phyloP scores from a whole-genome alignment of 2,888 invertebrate genomes.

The Cerceris ruficornis region DNA sequence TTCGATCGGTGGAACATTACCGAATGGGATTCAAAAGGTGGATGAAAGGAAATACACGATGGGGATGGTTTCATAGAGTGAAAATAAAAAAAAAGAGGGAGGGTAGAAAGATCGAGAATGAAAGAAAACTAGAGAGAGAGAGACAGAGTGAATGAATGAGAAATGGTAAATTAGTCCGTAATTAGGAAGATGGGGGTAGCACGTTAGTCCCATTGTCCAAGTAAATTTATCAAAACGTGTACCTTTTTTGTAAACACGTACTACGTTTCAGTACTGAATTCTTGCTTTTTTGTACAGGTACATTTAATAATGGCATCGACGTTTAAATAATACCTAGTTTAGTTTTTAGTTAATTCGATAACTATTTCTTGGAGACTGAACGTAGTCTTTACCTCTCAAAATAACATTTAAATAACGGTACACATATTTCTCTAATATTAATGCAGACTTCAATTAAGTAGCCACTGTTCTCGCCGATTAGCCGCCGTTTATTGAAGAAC shows the following conservation, averaged over 20 bases:
- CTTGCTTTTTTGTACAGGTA: conserved; percentile 29
- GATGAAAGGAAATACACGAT: too few relatives aligned
- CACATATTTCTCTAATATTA: conserved; percentile 7
- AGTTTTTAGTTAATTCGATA: conserved; percentile 42
- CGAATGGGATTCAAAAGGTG: too few relatives aligned
- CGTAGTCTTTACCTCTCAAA: conserved; percentile 33
- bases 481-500: not conserved
- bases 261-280: conserved; percentile 9
- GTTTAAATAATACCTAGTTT: conserved; percentile 33
- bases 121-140: not conserved
- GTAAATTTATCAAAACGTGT: conserved; percentile 1
- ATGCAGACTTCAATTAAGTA: not conserved
- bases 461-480: not conserved
- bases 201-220: not conserved
- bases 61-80: too few relatives aligned
- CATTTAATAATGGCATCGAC: conserved; percentile 11
- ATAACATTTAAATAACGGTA: conserved; percentile 11
- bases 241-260: conserved; percentile 19
- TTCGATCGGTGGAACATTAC: too few relatives aligned
- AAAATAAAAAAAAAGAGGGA: not conserved
- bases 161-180: conserved; percentile 15
- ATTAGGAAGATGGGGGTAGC: conserved; percentile 7
- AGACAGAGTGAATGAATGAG: conserved; percentile 21
- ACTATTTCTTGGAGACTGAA: conserved; percentile 50
- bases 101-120: not conserved